These are phyloP conservation scores for Recurvirostra avosetta DNA, from an alignment of 2,113 vertebrate species.

Conservation along the genomic window DNA sequence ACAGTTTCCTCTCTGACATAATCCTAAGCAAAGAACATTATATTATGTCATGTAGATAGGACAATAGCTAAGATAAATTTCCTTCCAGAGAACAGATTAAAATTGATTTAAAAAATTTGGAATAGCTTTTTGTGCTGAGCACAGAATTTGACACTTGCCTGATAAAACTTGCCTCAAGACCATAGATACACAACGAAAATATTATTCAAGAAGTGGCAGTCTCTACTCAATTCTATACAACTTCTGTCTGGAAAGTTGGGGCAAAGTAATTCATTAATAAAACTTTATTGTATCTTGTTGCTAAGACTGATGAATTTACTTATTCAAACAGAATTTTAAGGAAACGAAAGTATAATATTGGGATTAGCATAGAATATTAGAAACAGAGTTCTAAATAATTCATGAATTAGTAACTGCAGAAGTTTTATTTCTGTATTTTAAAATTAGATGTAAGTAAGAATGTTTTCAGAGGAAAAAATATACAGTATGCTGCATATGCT, in stretches of 20 bases:
- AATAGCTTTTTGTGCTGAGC: constrained; percentile 6
- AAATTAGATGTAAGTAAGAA: background rate
- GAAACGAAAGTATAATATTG: background rate
- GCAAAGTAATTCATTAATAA: background rate
- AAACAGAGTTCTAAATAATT: background rate
- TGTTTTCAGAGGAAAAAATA: background rate
- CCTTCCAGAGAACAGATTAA: constrained; percentile 14
- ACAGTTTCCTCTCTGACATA: background rate
- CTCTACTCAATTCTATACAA: background rate
- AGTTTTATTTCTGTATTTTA: background rate
- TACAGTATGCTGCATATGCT: background rate
- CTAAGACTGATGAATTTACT: background rate
- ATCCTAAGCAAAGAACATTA: background rate
- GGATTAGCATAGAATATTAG: background rate
- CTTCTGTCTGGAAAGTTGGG: background rate
- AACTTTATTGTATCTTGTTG: background rate
- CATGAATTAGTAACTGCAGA: background rate
- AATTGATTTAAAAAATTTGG: constrained; percentile 12
- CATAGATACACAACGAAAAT: background rate
- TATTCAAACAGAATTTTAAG: background rate
- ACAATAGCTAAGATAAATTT: background rate
- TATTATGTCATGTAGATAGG: background rate
- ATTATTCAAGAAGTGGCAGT: background rate
- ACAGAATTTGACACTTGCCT: constrained; percentile 10
- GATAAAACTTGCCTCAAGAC: constrained; percentile 10